Evolutionary conservation across 2,888 invertebrate genomes (phyloP), one percentile per base, ranked within the genome.

Genomic region (Nebria brevicollis): DNA sequence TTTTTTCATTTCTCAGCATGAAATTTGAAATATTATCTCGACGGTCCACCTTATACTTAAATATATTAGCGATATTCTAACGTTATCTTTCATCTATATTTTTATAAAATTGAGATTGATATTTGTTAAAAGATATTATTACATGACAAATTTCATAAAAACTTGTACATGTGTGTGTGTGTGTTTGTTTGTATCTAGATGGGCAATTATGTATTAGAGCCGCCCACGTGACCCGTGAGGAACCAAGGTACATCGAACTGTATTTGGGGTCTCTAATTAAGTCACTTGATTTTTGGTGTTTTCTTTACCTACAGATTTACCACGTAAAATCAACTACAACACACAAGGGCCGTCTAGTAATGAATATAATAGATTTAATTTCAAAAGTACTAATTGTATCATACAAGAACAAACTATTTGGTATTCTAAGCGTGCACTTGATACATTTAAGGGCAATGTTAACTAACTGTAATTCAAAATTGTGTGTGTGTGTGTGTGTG

Each of bases 311-410:
- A 42, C 73, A 15, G 73, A 13, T 41, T 42, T 72, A 78, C 78
- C 73, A 43, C 73, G n/a, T 76, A 76, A 34, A 26, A 11, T 34
- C 25, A 34, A 70, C 70, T 0, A 3, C 20, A 34, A 11, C 25
- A 25, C 11, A 70, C 34, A 66, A 68, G 68, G 74, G 74, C 74
- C 42, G 42, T 73, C 68, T 65, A 73, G 75, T 78, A 78, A 78
- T 72, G 78, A 73, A 78, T 73, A 78, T 73, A 78, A 65, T 73
- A 74, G 74, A 79, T 79, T 79, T 74, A 79, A 79, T 79, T 79
- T 74, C 66, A 79, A 79, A 79, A 74, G 13, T 74, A 79, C 74
- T 75, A 79, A 79, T 79, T 79, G 79, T 75, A 54, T 54, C 13
- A 54, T 54, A 54, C 54, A 7, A 54, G 54, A 54, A 54, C 4